Evolutionary conservation across 2,888 invertebrate species (phyloP), one percentile per base, ranked within the genome.

Genomic region (Dinocampus coccinellae): DNA sequence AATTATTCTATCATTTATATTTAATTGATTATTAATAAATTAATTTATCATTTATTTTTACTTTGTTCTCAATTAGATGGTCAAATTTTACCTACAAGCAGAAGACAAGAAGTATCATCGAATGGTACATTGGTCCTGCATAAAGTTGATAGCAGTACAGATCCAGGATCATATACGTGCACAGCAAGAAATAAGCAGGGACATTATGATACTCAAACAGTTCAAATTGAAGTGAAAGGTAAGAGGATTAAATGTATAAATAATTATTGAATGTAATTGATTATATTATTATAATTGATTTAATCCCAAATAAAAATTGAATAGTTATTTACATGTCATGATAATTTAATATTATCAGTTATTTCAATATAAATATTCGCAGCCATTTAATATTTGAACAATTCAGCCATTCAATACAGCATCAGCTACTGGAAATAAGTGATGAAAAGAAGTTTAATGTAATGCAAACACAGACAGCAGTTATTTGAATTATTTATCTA

Each of bases 111-210:
- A 78, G 95, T 95, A 77, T 95, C 95, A 80, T 91, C 93, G 33
- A 96, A 97, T 84, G 97, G 97, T 42, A 96, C 96, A 10, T 89
- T 97, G 76, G 92, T 94, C 70, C 94, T 97, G 72, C 94, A 94
- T 84, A 94, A 94, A 84, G 94, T 97, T 62, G 96, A 96, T 86
- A 91, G 95, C 65, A 91, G 91, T 61, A 94, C 94, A 82, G 97
- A 97, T 86, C 95, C 94, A 10, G 97, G 97, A 66, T 93, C 94
- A 11, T 97, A 97, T 89, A 95, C 95, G 61, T 97, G 97, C 86
- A 94, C 94, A 81, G 97, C 97, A 0, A 92, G 93, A 76, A 96
- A 96, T 87, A 91, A 94, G 76, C 95, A 95, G 84, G 92, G 94
- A 73, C 93, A 94, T 83, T 92, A 93, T 1, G 94, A 95, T 24